phyloP scores from a whole-genome alignment of 2,888 invertebrate genomes.

The Brenthis daphne region DNA sequence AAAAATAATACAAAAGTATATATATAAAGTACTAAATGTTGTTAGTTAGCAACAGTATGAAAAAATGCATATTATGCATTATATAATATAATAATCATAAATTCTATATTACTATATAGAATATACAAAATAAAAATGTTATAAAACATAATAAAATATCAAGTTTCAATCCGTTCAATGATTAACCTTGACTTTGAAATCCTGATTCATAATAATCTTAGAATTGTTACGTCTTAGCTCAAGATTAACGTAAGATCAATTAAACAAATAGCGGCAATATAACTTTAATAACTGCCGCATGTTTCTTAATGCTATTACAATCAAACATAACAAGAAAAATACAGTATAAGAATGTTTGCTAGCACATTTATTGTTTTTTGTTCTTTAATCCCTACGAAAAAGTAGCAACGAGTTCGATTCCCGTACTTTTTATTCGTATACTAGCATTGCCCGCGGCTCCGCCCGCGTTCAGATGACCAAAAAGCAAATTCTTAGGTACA shows the following conservation, averaged over 20 bases:
- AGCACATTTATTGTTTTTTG: background rate
- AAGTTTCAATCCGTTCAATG: background rate
- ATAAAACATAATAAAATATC: too few relatives aligned
- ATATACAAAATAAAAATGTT: too few relatives aligned
- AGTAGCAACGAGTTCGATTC: too few relatives aligned
- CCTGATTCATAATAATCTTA: slow-evolving; percentile 20
- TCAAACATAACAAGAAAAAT: background rate
- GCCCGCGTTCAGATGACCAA: too few relatives aligned
- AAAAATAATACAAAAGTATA: slow-evolving; percentile 41
- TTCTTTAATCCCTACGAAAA: too few relatives aligned
- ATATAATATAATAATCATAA: too few relatives aligned
- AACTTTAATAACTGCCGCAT: background rate
- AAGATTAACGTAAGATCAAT: slow-evolving; percentile 2
- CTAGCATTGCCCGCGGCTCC: too few relatives aligned
- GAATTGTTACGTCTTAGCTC: slow-evolving; percentile 12
- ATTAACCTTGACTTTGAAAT: slow-evolving; percentile 8
- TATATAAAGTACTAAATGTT: background rate
- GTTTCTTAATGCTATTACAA: too few relatives aligned
- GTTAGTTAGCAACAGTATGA: background rate
- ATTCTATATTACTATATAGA: too few relatives aligned
- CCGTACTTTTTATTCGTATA: background rate
- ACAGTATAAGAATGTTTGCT: background rate
- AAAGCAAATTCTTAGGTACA: too few relatives aligned
- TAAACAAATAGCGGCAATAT: background rate
- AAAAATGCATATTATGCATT: background rate